Evolutionary conservation across 2,113 vertebrate species (phyloP).

Genomic region (Peromyscus maniculatus): DNA sequence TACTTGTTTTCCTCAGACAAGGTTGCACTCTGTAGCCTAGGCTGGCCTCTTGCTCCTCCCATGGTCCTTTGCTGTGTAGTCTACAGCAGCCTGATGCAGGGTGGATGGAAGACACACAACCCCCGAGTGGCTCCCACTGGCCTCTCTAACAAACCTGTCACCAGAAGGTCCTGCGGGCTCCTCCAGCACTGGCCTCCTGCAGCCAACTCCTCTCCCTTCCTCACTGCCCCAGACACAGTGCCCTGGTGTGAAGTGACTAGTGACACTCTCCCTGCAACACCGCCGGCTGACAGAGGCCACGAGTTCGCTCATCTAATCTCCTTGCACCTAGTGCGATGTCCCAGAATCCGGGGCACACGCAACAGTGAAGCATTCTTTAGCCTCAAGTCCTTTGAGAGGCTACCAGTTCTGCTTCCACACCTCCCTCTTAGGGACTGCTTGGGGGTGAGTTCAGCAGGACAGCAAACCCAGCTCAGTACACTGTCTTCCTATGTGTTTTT

Average conservation of each 20-base stretch:
- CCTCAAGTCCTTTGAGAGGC: rapidly evolving
- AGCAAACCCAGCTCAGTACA: not conserved
- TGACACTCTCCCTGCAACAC: not conserved
- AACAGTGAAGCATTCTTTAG: not conserved
- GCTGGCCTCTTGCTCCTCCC: not conserved
- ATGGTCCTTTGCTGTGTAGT: not conserved
- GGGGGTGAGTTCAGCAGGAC: not conserved
- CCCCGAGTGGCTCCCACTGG: not conserved
- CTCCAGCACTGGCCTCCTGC: not conserved
- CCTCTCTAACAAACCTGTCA: not conserved
- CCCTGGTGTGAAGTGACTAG: not conserved
- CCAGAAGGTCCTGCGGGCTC: not conserved
- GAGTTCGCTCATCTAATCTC: not conserved
- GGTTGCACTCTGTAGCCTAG: not conserved
- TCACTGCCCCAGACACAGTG: not conserved
- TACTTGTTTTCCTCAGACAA: not conserved
- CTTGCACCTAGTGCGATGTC: rapidly evolving
- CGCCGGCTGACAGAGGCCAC: not conserved
- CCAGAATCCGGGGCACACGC: not conserved
- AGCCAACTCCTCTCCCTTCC: not conserved
- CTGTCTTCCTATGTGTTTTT: conserved; percentile 7
- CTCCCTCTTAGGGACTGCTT: not conserved
- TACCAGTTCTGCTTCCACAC: not conserved
- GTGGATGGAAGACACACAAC: not conserved
- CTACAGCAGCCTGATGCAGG: rapidly evolving